Evolutionary conservation across 1,140 invertebrate genomes (phyloP).

Genomic region (Aphidius ervi): DNA sequence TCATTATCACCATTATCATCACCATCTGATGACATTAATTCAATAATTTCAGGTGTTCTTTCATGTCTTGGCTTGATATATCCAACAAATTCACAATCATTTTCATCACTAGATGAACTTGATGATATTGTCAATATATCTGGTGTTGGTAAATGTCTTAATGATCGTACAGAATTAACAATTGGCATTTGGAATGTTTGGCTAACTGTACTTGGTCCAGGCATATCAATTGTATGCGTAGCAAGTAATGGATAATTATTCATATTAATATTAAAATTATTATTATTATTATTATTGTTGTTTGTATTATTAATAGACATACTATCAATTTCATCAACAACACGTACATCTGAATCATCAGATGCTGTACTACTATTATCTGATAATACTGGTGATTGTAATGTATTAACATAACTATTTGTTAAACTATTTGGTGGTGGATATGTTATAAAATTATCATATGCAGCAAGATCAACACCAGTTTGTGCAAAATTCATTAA

Average conservation of each 20-base stretch:
- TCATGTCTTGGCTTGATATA: slow-evolving; percentile 55
- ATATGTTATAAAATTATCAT: slow-evolving; percentile 59
- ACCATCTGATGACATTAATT: slow-evolving; percentile 48
- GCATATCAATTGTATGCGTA: slow-evolving; percentile 31
- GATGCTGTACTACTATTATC: slow-evolving; percentile 28
- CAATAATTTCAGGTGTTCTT: slow-evolving; percentile 55
- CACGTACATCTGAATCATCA: slow-evolving; percentile 39
- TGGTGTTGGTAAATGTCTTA: slow-evolving; percentile 15
- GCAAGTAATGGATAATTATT: slow-evolving; percentile 21
- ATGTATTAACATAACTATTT: slow-evolving; percentile 30
- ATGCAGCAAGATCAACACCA: slow-evolving; percentile 77
- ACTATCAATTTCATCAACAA: slow-evolving; percentile 34
- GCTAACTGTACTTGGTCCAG: slow-evolving; percentile 37
- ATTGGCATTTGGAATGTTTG: slow-evolving; percentile 30
- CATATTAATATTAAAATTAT: too few species aligned
- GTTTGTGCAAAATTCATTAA: slow-evolving; percentile 81
- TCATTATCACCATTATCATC: slow-evolving; percentile 22
- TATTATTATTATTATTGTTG: too few species aligned
- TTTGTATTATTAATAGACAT: background rate
- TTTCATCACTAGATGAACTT: slow-evolving; percentile 26
- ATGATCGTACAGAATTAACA: too few species aligned
- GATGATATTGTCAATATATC: slow-evolving; percentile 37
- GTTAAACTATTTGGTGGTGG: slow-evolving; percentile 25
- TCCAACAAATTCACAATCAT: slow-evolving; percentile 48
- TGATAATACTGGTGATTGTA: slow-evolving; percentile 32